Evolutionary conservation across 2,113 vertebrate species (phyloP).

Genomic region (Micronisus gabar): DNA sequence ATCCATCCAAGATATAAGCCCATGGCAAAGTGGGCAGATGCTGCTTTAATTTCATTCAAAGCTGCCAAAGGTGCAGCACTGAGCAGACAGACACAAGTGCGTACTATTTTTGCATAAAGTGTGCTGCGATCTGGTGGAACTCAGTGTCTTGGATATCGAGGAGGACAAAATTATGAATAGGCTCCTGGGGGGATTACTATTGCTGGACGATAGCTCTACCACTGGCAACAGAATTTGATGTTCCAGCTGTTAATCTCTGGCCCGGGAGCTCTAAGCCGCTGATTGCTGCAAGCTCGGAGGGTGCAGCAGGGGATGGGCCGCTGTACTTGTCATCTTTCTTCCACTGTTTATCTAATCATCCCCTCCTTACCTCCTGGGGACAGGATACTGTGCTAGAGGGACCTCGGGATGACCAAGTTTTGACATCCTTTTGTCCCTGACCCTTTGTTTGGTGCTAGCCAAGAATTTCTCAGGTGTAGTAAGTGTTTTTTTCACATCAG

Average conservation of each 20-base stretch:
- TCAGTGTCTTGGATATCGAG: accelerated
- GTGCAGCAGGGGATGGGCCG: background rate
- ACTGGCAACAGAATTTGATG: background rate
- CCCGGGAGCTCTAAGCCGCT: background rate
- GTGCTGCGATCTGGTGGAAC: background rate
- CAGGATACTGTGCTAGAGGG: too few species aligned
- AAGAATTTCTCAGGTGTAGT: background rate
- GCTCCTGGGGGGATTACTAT: background rate
- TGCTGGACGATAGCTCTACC: background rate
- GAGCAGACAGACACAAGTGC: background rate
- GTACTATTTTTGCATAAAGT: background rate
- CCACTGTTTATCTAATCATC: background rate
- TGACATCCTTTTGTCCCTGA: background rate
- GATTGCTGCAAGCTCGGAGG: background rate
- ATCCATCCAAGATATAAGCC: background rate
- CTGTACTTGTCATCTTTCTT: background rate
- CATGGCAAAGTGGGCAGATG: background rate
- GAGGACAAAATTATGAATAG: background rate
- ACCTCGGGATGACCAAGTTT: background rate
- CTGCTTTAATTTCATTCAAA: background rate
- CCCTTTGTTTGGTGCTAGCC: background rate
- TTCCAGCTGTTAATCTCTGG: background rate
- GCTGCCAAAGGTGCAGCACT: background rate
- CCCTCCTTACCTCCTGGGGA: background rate
- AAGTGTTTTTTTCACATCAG: background rate